phyloP scores from a whole-genome alignment of 2,888 invertebrate species.

The Adineta ricciae region DNA sequence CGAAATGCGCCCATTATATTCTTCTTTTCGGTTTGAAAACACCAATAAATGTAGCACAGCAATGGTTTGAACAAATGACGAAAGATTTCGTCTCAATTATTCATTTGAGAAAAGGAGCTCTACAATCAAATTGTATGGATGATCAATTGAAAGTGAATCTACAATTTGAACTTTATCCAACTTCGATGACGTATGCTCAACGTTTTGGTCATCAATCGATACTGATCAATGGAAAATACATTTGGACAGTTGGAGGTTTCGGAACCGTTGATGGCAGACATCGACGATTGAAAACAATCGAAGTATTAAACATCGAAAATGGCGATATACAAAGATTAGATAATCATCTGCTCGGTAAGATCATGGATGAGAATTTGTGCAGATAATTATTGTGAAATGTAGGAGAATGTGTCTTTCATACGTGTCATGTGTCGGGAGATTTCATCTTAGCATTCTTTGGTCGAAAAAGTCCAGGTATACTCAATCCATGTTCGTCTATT shows the following conservation, averaged over 20 bases:
- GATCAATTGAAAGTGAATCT: neutral
- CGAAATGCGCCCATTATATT: slow-evolving; percentile 53
- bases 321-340: slow-evolving; percentile 11
- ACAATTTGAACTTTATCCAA: neutral
- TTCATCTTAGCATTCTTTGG: neutral
- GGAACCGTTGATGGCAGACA: slow-evolving; percentile 42
- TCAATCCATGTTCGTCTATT: neutral
- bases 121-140: neutral
- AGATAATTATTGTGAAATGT: neutral
- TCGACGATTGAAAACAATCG: slow-evolving; percentile 39
- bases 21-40: slow-evolving; percentile 44
- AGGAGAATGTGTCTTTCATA: slow-evolving; percentile 19
- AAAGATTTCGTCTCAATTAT: neutral
- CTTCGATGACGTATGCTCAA: neutral
- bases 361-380: no score
- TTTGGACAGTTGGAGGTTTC: slow-evolving; percentile 42
- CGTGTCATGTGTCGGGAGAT: neutral
- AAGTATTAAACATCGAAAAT: slow-evolving; percentile 34
- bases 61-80: neutral
- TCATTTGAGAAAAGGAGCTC: neutral
- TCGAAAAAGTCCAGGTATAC: neutral
- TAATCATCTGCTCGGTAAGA: neutral
- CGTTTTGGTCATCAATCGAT: slow-evolving; percentile 37
- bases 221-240: slow-evolving; percentile 34
- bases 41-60: neutral